Base-by-base conservation (phyloP, 2,113 vertebrate species). In the Heliornis fulica region DNA sequence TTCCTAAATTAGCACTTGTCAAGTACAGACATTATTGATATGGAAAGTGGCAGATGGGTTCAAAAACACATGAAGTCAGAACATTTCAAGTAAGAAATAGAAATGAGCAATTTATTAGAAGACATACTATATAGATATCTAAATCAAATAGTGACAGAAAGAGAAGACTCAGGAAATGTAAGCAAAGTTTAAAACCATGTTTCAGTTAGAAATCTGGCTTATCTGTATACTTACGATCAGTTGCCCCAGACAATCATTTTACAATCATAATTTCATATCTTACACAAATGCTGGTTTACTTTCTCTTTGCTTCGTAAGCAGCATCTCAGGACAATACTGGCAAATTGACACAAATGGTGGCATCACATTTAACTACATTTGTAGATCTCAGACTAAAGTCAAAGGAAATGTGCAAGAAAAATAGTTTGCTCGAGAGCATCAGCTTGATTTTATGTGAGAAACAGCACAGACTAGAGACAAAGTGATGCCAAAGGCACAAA, bases 401-500 rank as follows among this genome's bases (percentile, higher is more conserved):
- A 85, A 85, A 90, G 22, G 11, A 92, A 88, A 83, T 50, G 20
- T 5, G 77, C 15, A 64, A 85, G 6, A 31, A 32, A 82, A 87
- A 85, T 68, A 1, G 60, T 46, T 96, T 94, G 4, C 14, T 71
- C 17, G 61, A 38, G 22, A 60, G 57, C 20, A 50, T 23, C 15
- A 90, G 29, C 22, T 34, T 77, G 32, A 38, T 81, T 89, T 90
- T 89, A 81, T 54, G 86, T 69, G 7, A 70, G 17, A 77, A 90
- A 86, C n/a, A 83, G 31, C 13, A 48, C 14, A 76, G n/a, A 31
- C 5, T 23, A 84, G 45, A 65, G 40, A 79, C 10, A 76, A 82
- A 82, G 7, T 23, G 9, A 74, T 83, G 25, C 38, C 63, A 86
- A 83, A 93, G 26, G 15, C 57, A 68, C 23, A 68, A 66, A 83